Evolutionary conservation across 2,797 vertebrate genomes (phyloP), one percentile per base, ranked within the genome.

Genomic region (Falco columbarius): DNA sequence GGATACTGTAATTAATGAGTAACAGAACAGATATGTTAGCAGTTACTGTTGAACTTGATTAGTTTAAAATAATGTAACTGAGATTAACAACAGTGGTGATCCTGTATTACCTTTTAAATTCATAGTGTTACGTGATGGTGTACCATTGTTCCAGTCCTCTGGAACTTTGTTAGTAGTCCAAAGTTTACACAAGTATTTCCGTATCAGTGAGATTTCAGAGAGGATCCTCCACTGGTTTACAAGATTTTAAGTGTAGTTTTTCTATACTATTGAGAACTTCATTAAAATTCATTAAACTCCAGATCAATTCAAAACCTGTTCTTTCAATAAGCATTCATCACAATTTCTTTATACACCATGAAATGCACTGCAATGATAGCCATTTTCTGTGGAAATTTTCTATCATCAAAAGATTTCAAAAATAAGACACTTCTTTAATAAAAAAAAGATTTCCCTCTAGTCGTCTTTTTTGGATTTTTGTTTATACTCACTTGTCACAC

Each of bases 401-500:
- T 77, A 34, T 36, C 80, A 71, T 56, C 29, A 62, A 71, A 83
- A 12, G 19, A 65, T 74, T 83, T 80, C 6, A 46, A 71, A 49
- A 79, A 61, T 27, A 74, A 70, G 10, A 66, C 32, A 27, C 8
- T 38, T 55, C 34, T 14, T 7, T 7, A 32, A 17, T 40, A 54
- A 75, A 49, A 62, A 77, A 74, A 91, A 92, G 26, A 30, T 54
- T 81, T 71, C 36, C 46, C 54, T 67, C 77, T 92, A 14, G 62
- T 49, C 6, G 13, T 27, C 86, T 29, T 24, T 24, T 71, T 58
- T n/a, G 10, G 20, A 12, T 54, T 66, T 79, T 58, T 71, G 55
- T 61, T 40, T 52, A 94, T 97, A 96, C 98, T 98, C 95, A 99
- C 99, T 99, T 99, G 98, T 99, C 99, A 96, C 99, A 99, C 95